phyloP scores from a whole-genome alignment of 2,113 vertebrate species.

The Passer domesticus region DNA sequence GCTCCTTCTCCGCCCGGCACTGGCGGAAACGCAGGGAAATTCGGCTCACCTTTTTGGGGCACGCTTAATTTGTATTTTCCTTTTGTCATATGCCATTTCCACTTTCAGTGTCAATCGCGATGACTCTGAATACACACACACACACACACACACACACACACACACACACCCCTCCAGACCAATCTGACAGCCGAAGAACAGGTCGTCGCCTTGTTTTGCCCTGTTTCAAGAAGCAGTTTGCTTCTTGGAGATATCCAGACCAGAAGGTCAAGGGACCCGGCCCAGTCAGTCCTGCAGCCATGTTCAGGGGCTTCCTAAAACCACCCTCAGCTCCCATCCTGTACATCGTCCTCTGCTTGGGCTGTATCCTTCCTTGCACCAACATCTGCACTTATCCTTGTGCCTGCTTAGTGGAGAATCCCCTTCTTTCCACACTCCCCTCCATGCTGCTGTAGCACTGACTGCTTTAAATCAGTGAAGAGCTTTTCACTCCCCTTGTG shows the following conservation, averaged over 20 bases:
- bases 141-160: too few relatives aligned
- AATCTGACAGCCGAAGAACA: neutral
- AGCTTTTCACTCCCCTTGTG: neutral
- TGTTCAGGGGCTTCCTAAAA: neutral
- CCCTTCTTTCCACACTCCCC: neutral
- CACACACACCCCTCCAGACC: neutral
- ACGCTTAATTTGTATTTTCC: neutral
- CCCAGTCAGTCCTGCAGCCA: neutral
- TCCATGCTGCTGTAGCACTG: neutral
- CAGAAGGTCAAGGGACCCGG: neutral
- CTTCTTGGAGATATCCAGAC: neutral
- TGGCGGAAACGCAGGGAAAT: neutral
- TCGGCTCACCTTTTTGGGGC: neutral
- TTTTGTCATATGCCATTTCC: neutral
- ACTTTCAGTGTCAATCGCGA: neutral
- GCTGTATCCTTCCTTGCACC: neutral
- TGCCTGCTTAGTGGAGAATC: neutral
- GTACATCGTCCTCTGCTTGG: neutral
- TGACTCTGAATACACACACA: neutral
- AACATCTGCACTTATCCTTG: neutral
- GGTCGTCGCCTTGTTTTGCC: neutral
- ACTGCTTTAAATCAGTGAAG: neutral
- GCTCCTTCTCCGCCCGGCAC: neutral
- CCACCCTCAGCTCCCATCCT: neutral
- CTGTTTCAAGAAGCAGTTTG: neutral